Percentiles rank a stretch among this genome's conserved stretches.
Evolutionary conservation across 1,140 invertebrate species (phyloP).

Genomic region (Rhizoglyphus robini): DNA sequence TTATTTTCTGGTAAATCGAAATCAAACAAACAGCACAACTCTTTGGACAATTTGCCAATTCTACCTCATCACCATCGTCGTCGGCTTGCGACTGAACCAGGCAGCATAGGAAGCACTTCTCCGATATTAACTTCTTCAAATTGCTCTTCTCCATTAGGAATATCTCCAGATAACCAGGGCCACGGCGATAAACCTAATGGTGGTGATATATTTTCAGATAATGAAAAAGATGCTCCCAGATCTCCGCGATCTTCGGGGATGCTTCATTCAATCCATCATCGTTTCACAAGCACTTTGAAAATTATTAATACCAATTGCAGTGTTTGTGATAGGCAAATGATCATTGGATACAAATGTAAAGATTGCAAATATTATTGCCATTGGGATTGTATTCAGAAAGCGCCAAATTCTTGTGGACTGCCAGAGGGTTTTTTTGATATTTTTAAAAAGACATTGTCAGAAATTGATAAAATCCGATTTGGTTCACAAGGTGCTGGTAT

Average conservation of each 20-base stretch:
- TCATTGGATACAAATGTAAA: slow-evolving; percentile 77
- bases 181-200: neutral
- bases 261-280: slow-evolving; percentile 79
- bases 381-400: slow-evolving; percentile 74
- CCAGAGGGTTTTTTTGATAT: slow-evolving; percentile 65
- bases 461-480: no score
- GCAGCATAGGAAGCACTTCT: slow-evolving; percentile 39
- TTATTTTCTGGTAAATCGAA: neutral
- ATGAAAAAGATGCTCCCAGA: slow-evolving; percentile 43
- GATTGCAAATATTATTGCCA: slow-evolving; percentile 92
- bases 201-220: slow-evolving; percentile 22
- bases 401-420: slow-evolving; percentile 76
- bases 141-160: slow-evolving; percentile 46
- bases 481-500: no score
- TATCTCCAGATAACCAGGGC: slow-evolving; percentile 35
- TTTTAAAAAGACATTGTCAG: slow-evolving; percentile 35
- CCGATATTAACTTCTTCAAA: slow-evolving; percentile 46
- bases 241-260: slow-evolving; percentile 52
- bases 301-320: slow-evolving; percentile 60
- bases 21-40: slow-evolving; percentile 14
- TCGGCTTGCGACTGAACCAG: slow-evolving; percentile 55
- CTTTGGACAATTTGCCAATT: slow-evolving; percentile 9
- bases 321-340: slow-evolving; percentile 78
- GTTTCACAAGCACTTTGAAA: slow-evolving; percentile 73
- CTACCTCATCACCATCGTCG: slow-evolving; percentile 32